Conservation (phyloP, 2,113 vertebrate genomes). For the Dryoscopus gambensis region DNA sequence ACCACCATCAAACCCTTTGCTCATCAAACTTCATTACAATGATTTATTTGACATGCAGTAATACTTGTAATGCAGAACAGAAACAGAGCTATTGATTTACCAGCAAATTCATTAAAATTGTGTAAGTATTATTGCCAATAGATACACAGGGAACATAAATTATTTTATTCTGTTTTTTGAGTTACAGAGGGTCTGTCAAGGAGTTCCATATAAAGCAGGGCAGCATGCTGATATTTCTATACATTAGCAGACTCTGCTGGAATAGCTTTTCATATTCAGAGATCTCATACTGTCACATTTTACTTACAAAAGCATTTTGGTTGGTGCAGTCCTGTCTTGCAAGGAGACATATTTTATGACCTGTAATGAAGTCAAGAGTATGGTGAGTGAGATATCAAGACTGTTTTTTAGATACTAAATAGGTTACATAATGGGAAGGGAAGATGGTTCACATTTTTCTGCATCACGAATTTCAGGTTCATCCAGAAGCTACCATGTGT, state of each 20-base stretch:
- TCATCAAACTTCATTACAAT: constrained; percentile 69
- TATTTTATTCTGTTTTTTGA: constrained; percentile 12
- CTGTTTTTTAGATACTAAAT: background rate
- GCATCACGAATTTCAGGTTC: background rate
- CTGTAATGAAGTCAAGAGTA: background rate
- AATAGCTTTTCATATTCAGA: background rate
- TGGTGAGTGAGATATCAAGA: background rate
- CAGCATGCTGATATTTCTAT: background rate
- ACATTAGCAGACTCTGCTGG: background rate
- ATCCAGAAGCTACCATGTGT: background rate
- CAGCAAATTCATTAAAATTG: constrained; percentile 58
- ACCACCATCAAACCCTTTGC: constrained; percentile 63
- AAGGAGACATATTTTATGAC: background rate
- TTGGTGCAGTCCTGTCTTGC: background rate
- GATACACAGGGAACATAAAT: constrained; percentile 62
- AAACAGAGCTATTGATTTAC: constrained; percentile 63
- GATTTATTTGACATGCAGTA: constrained; percentile 67
- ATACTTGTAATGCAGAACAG: constrained; percentile 71
- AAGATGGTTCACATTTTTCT: background rate
- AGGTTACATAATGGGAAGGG: background rate
- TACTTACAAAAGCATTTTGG: background rate
- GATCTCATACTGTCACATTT: background rate
- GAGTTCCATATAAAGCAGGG: constrained; percentile 29
- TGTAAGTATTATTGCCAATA: constrained; percentile 69
- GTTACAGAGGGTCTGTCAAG: background rate